A percentile compares a stretch with the other conserved stretches of the same genome.
phyloP scores from a whole-genome alignment of 2,888 invertebrate species.

The Eupithecia subfuscata region DNA sequence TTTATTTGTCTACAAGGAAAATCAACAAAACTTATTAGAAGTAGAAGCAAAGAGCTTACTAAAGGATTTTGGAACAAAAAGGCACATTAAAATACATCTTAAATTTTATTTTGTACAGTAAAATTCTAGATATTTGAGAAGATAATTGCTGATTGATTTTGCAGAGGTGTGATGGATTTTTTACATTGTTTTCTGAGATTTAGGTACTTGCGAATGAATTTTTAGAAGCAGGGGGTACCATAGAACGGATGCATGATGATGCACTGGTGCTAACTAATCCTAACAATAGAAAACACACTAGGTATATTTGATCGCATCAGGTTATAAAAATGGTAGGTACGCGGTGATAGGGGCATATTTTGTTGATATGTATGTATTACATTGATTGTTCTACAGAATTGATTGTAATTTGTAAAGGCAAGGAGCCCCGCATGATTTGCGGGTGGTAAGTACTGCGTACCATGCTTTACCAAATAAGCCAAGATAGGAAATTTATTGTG shows the following conservation, averaged over 20 bases:
- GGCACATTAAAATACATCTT: background rate
- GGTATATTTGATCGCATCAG: background rate
- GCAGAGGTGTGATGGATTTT: background rate
- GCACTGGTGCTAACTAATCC: background rate
- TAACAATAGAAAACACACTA: background rate
- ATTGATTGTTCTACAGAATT: background rate
- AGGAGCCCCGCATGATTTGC: constrained; percentile 11
- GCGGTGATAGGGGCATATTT: background rate
- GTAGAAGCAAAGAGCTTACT: background rate
- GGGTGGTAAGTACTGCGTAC: constrained; percentile 10
- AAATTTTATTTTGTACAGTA: background rate
- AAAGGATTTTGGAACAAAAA: background rate
- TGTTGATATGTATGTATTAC: background rate
- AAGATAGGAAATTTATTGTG: background rate
- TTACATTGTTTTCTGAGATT: background rate
- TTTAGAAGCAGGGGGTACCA: background rate
- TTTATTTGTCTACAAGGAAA: background rate
- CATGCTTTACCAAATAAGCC: constrained; percentile 25
- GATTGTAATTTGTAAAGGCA: background rate
- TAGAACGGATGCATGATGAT: background rate
- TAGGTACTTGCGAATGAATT: background rate
- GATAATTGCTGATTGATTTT: background rate
- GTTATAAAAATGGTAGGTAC: background rate
- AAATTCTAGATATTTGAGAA: background rate
- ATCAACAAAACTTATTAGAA: background rate